A percentile compares a stretch with the other conserved stretches of the same genome.
phyloP scores from a whole-genome alignment of 2,888 invertebrate genomes.

The Eulithis prunata region DNA sequence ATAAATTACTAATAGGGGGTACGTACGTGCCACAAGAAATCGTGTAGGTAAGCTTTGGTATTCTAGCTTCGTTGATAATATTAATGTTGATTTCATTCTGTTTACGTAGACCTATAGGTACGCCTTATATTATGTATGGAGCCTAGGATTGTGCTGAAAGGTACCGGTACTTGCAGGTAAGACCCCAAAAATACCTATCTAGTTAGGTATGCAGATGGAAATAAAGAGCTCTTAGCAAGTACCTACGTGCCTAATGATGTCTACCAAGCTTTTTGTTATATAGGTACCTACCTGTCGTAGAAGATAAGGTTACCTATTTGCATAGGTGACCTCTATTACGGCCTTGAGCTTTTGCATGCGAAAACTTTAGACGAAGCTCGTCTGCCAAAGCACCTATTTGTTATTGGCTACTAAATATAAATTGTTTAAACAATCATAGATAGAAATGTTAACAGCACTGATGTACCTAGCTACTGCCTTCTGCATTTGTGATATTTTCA shows the following conservation, averaged over 20 bases:
- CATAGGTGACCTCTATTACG: neutral
- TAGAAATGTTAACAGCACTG: constrained; percentile 13
- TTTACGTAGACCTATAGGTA: neutral
- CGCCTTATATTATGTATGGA: too few species aligned
- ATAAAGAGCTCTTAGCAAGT: too few species aligned
- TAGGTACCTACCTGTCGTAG: too few species aligned
- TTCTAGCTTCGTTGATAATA: constrained; percentile 19
- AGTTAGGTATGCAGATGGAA: too few species aligned
- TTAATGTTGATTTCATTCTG: neutral
- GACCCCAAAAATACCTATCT: too few species aligned
- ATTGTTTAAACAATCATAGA: constrained; percentile 5
- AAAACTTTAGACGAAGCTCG: constrained; percentile 18
- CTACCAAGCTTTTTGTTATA: too few species aligned
- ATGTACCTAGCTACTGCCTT: constrained; percentile 28
- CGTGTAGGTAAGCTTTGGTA: constrained; percentile 18
- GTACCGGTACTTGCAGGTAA: too few species aligned
- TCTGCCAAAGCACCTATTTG: constrained; percentile 22
- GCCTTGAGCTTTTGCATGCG: constrained; percentile 6
- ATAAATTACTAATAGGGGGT: neutral
- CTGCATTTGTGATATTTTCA: constrained; percentile 64
- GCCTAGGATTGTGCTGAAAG: too few species aligned
- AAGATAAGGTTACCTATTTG: neutral
- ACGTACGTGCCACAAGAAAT: constrained; percentile 12
- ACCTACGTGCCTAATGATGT: too few species aligned
- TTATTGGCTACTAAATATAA: constrained; percentile 6